phyloP scores from a whole-genome alignment of 2,797 vertebrate species.

The Botia kubotai region DNA sequence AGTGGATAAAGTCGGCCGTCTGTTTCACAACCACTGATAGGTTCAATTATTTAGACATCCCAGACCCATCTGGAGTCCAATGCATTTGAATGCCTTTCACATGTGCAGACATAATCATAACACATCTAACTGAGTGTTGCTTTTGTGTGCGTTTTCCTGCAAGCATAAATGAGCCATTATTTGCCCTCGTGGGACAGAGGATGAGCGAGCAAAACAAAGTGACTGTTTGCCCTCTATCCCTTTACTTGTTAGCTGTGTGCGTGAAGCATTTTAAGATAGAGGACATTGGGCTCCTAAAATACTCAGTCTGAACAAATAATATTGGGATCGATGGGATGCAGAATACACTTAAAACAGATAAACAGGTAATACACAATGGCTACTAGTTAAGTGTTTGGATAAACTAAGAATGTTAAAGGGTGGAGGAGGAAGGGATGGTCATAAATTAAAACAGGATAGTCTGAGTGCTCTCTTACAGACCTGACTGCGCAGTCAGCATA shows the following conservation, averaged over 20 bases:
- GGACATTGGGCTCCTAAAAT: slow-evolving; percentile 26
- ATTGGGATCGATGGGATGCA: slow-evolving; percentile 10
- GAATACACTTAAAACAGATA: not conserved
- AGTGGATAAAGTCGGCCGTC: slow-evolving; percentile 30
- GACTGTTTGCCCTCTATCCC: not conserved
- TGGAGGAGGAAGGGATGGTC: slow-evolving; percentile 6
- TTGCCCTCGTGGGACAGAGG: not conserved
- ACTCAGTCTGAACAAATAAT: slow-evolving; percentile 21
- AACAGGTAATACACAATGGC: not conserved
- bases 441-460: slow-evolving; percentile 40
- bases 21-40: slow-evolving; percentile 40
- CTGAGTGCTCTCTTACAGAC: slow-evolving; percentile 41
- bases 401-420: not conserved
- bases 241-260: not conserved
- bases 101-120: slow-evolving; percentile 25
- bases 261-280: slow-evolving; percentile 13
- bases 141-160: not conserved
- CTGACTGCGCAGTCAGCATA: slow-evolving; percentile 48
- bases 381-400: not conserved
- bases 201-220: slow-evolving; percentile 9
- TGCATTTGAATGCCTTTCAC: slow-evolving; percentile 41
- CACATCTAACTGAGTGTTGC: not conserved
- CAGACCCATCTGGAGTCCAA: slow-evolving; percentile 21
- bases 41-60: slow-evolving; percentile 57
- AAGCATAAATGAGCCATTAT: slow-evolving; percentile 21